Conservation (phyloP, 2,888 invertebrate genomes). For the Pharmacophagus antenor region DNA sequence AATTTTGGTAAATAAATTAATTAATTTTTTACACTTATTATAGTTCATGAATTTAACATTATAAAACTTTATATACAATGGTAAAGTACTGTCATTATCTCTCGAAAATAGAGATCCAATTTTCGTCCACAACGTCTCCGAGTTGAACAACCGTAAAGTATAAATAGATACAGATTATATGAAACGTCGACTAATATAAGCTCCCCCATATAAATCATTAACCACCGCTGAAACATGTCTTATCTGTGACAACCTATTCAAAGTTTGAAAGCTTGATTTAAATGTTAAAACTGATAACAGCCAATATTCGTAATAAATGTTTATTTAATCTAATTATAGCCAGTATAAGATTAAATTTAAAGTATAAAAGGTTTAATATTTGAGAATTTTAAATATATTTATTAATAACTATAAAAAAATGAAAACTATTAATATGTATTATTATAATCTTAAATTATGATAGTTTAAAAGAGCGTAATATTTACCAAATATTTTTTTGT, state of each 20-base stretch:
- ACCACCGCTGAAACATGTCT: slow-evolving; percentile 25
- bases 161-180: slow-evolving; percentile 63
- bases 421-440: too few relatives aligned
- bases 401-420: too few relatives aligned
- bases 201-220: slow-evolving; percentile 31
- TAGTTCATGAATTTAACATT: too few relatives aligned
- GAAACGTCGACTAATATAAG: slow-evolving; percentile 49
- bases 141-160: slow-evolving; percentile 73
- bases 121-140: slow-evolving; percentile 37
- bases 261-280: slow-evolving; percentile 4
- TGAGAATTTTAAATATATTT: neutral
- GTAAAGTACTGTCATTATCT: slow-evolving; percentile 24
- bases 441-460: too few relatives aligned
- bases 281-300: neutral
- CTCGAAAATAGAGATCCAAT: slow-evolving; percentile 5
- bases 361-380: neutral
- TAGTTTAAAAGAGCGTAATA: too few relatives aligned
- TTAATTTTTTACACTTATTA: neutral
- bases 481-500: too few relatives aligned
- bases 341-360: neutral
- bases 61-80: slow-evolving; percentile 5
- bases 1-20: neutral
- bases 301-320: neutral
- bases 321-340: too few relatives aligned
- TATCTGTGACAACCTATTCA: slow-evolving; percentile 27